Base-by-base conservation (phyloP, 2,888 invertebrate genomes). In the Aromia moschata region DNA sequence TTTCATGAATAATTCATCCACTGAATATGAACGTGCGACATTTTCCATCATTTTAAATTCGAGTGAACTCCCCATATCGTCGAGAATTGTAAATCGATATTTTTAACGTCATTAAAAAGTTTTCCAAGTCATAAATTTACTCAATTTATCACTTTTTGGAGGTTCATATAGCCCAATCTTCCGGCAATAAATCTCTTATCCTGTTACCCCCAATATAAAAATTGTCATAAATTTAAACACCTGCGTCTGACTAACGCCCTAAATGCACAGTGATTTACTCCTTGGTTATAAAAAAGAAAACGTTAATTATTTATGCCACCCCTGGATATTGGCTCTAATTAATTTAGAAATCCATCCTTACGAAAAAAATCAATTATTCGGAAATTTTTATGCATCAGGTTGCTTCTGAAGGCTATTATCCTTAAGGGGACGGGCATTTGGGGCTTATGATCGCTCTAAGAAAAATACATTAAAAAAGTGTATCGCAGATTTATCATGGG, bases 61-160 rank as follows among this genome's bases (percentile, higher is more conserved):
- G 25, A 25, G 25, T 5, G 25, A 36, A 11, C 25, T 20, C 15
- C 30, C 14, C 33, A 25, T 5, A 20, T 33, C 11, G 25, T 7
- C 11, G 4, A 20, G 18, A 49, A 25, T 12, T 20, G 18, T 49
- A 49, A 25, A 49, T 49, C 49, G 25, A 38, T 49, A 49, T 49
- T 49, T 49, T 20, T 38, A 12, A 38, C 49, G 15, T 38, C 49
- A 38, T 38, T 49, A 38, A 38, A 49, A 49, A 49, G 38, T 49
- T 49, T 49, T 20, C 9, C n/a, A 38, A 49, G 25, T 49, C 17
- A 47, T 47, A 47, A 47, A 47, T 47, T 36, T 17, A 10, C 36
- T 36, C 49, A 25, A 49, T 49, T 49, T 49, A 49, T 49, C 49
- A 49, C 38, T 38, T 49, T 49, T 25, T 25, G 14, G 38, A 38